Base-by-base conservation (phyloP, 2,888 invertebrate genomes). In the Hesperia comma region DNA sequence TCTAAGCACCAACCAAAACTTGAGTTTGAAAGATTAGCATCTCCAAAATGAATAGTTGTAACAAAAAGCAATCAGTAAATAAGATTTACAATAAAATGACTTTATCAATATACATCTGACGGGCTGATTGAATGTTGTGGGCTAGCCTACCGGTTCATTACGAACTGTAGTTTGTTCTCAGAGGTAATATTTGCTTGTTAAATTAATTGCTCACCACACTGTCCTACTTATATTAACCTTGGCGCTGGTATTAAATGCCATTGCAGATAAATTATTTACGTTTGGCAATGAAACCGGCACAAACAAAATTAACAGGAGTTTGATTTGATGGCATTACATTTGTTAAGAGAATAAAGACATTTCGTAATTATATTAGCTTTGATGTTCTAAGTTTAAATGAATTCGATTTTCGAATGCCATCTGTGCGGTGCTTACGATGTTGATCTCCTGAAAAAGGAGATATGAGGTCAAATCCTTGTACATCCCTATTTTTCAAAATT, bases 181-280 rank as follows among this genome's bases (percentile, higher is more conserved):
- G 43, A 64, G 64, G n/a, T n/a, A n/a, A 49, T 58, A 68, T 72
- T 67, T 76, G 75, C 73, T 74, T 74, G 77, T 79, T 19, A 17
- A 75, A 79, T 79, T 79, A 77, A 79, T 77, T 75, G 74, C 74
- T 71, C 74, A 71, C 70, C 72, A 74, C 74, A 70, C 68, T 74
- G 79, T 74, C 76, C 79, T 77, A 81, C 77, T 76, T 79, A 71
- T 68, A 66, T 68, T 73, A 76, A 74, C 74, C 72, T 75, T 71
- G 72, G 73, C 68, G 68, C 67, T 67, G 62, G 70, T 69, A 71
- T 63, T 68, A 70, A 72, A 72, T 74, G 69, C 71, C 72, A 72
- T 70, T 72, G 63, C 62, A 68, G 61, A 68, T 70, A 55, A 60
- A 64, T 49, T 67, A 70, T 73, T 69, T 63, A 69, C 61, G 58